Conservation (phyloP, 2,888 invertebrate genomes). For the Tiliacea citrago region DNA sequence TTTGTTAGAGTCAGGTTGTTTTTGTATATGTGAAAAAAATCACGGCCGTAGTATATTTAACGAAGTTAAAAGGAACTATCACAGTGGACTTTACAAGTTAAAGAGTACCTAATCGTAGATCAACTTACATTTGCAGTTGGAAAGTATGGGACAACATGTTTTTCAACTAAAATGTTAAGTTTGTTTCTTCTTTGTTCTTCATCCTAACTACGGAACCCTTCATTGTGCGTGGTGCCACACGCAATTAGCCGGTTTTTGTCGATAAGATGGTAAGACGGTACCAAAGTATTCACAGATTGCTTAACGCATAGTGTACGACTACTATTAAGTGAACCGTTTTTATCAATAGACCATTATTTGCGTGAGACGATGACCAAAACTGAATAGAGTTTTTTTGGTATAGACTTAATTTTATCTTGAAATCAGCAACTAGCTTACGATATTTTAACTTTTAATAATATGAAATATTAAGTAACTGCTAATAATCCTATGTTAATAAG, state of each 20-base stretch:
- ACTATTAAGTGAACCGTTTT: conserved; percentile 42
- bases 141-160: no score
- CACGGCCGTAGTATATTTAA: no score
- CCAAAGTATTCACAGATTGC: conserved; percentile 33
- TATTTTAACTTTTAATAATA: not conserved
- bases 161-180: no score
- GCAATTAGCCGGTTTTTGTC: not conserved
- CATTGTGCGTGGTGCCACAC: no score
- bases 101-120: no score
- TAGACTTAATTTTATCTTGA: not conserved
- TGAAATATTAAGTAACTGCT: not conserved
- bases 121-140: no score
- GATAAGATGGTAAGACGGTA: not conserved
- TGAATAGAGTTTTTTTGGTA: conserved; percentile 21
- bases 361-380: conserved; percentile 53
- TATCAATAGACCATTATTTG: conserved; percentile 60
- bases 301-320: conserved; percentile 28
- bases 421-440: not conserved
- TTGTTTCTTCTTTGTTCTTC: no score
- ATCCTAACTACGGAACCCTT: no score
- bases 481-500: conserved; percentile 12
- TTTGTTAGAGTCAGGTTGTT: no score
- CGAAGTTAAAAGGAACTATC: no score
- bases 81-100: no score
- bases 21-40: no score